Conservation (phyloP, 2,113 vertebrate species). For the Sclerurus mexicanus region DNA sequence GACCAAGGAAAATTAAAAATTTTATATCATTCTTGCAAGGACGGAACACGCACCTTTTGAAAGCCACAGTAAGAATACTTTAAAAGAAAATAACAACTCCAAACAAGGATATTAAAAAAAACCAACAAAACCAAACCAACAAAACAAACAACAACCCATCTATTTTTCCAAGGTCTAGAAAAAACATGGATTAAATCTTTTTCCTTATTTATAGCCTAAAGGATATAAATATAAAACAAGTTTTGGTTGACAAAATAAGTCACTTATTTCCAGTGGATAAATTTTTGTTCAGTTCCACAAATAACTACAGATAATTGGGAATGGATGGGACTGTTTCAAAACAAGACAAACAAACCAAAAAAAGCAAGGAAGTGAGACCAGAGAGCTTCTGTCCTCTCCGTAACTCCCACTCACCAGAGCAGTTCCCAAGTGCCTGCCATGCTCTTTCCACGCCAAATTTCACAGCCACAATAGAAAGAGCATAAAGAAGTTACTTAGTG, state of each 20-base stretch:
- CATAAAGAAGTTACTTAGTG: not conserved
- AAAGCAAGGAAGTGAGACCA: not conserved
- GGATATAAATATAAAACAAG: not conserved
- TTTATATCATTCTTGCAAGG: not conserved
- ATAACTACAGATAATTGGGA: not conserved
- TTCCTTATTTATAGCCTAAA: not conserved
- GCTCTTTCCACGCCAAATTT: not conserved
- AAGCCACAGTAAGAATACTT: not conserved
- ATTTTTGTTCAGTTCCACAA: not conserved
- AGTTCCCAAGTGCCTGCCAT: not conserved
- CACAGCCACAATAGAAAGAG: not conserved
- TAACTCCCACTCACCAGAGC: not conserved
- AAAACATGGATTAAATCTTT: not conserved
- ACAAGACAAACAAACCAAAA: not conserved
- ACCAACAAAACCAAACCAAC: not conserved
- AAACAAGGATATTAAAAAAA: not conserved
- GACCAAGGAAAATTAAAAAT: not conserved
- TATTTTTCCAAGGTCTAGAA: not conserved
- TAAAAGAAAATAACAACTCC: not conserved
- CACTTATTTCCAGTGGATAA: not conserved
- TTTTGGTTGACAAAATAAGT: not conserved
- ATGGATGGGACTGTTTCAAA: not conserved
- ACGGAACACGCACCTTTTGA: not conserved
- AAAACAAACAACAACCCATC: not conserved
- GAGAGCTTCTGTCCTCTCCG: not conserved